Evolutionary conservation across 2,113 vertebrate genomes (phyloP), one percentile per base, ranked within the genome.

Genomic region (Leuciscus idus): DNA sequence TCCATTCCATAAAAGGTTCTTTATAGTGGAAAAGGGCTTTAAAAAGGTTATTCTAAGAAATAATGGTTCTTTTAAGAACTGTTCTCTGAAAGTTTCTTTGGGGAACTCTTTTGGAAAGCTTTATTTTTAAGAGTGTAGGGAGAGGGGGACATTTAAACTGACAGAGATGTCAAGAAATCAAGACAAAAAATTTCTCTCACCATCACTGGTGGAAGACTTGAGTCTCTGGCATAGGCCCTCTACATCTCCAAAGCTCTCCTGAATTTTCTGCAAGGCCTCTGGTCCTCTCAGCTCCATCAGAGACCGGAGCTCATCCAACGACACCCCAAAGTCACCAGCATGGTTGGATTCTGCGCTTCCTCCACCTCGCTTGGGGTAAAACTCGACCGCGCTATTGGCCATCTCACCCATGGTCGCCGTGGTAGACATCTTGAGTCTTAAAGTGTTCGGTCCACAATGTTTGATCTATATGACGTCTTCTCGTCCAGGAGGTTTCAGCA

Each of bases 301-400:
- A 85, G 94, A 90, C 57, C 96, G 94, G 73, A 98, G 95, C 87
- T 98, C 97, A 0, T 91, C 90, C 92, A 97, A 88, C 0, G 96
- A 95, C 88, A 95, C 96, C 88, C 95, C 96, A 46, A 97, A 97
- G 85, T 96, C 96, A 86, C 95, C 96, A 0, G 94, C 92, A 23
- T 94, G 93, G 89, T 94, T 94, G 76, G 91, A 92, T 36, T 95
- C 95, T 15, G 91, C 88, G 72, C 91, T 85, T 57, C 90, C 86
- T 75, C 92, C 87, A 48, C 86, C 68, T 6, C 90, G 92, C 90
- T 97, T 97, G 87, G 96, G 96, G 90, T 96, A 96, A 92, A 97
- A 96, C 92, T 97, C 97, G 88, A 97, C 96, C n/a, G 95, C 94
- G 23, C 97, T 98, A 93, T 97, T 98, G 43, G 95, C 96, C 94